phyloP scores from a whole-genome alignment of 2,888 invertebrate species.

The Petrophora chlorosata region DNA sequence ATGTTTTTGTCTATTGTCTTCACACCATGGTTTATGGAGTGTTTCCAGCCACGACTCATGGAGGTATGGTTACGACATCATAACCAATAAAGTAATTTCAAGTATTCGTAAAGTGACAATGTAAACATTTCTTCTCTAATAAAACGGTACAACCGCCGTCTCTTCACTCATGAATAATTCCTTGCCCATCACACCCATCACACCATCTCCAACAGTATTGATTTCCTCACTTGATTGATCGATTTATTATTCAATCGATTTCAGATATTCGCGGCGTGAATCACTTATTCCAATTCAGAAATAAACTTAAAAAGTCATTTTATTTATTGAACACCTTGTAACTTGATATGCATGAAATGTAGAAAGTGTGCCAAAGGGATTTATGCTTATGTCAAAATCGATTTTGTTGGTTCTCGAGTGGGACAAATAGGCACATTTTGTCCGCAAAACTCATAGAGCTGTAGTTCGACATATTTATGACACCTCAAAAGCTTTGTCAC shows the following conservation, averaged over 20 bases:
- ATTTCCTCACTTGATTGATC: slow-evolving; percentile 27
- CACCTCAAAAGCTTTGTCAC: slow-evolving; percentile 1
- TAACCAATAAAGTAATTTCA: slow-evolving; percentile 6
- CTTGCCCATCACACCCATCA: slow-evolving; percentile 12
- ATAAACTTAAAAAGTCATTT: slow-evolving; percentile 27
- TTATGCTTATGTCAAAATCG: neutral
- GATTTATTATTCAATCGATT: slow-evolving; percentile 32
- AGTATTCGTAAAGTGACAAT: slow-evolving; percentile 14
- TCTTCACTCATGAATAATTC: slow-evolving; percentile 27
- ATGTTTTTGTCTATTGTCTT: slow-evolving; percentile 32
- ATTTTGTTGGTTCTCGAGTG: neutral
- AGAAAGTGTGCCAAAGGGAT: neutral
- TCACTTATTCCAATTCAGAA: slow-evolving; percentile 16
- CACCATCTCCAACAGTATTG: slow-evolving; percentile 24
- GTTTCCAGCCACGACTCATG: slow-evolving; percentile 19
- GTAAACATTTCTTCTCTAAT: slow-evolving; percentile 18
- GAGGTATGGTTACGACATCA: slow-evolving; percentile 4
- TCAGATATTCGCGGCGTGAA: slow-evolving; percentile 26
- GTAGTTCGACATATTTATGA: too few relatives aligned
- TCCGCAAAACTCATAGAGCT: too few relatives aligned
- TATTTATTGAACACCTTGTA: slow-evolving; percentile 18
- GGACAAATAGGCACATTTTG: too few relatives aligned
- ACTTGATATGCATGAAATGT: slow-evolving; percentile 13
- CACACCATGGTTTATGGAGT: slow-evolving; percentile 9
- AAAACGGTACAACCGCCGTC: slow-evolving; percentile 17